Conservation (phyloP, 1,140 invertebrate species). For the Lepidotrigona ventralis region DNA sequence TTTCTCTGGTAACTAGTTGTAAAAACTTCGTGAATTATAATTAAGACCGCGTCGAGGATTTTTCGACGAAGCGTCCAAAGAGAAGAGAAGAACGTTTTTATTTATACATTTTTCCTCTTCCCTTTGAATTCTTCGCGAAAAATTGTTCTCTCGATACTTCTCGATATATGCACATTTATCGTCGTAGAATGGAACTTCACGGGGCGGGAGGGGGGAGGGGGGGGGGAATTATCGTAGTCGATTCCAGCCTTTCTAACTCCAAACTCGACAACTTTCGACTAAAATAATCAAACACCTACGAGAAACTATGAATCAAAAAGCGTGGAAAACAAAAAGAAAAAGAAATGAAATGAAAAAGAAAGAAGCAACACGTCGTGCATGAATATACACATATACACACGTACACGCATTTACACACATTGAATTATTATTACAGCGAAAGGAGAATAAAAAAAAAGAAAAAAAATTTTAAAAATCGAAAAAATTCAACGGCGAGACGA, state of each 20-base stretch:
- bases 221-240: conserved; percentile 40
- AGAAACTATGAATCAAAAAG: conserved; percentile 47
- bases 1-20: conserved; percentile 51
- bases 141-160: conserved; percentile 31
- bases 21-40: conserved; percentile 46
- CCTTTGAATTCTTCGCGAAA: conserved; percentile 3
- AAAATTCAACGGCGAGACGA: conserved; percentile 19
- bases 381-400: not conserved
- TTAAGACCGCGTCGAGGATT: conserved; percentile 35
- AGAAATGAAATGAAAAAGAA: not conserved
- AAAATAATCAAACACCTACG: conserved; percentile 50
- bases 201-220: not conserved
- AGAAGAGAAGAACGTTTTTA: not conserved
- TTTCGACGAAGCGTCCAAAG: conserved; percentile 6
- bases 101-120: too few relatives aligned
- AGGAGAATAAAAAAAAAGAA: conserved; percentile 2
- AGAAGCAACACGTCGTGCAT: not conserved
- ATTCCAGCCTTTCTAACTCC: conserved; percentile 51
- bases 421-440: not conserved
- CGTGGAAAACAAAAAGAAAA: too few relatives aligned
- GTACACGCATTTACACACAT: not conserved
- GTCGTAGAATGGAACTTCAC: conserved; percentile 47
- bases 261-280: conserved; percentile 16
- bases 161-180: conserved; percentile 52
- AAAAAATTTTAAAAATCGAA: conserved; percentile 4